Evolutionary conservation across 2,113 vertebrate genomes (phyloP).

Genomic region (Thunnus maccoyii): DNA sequence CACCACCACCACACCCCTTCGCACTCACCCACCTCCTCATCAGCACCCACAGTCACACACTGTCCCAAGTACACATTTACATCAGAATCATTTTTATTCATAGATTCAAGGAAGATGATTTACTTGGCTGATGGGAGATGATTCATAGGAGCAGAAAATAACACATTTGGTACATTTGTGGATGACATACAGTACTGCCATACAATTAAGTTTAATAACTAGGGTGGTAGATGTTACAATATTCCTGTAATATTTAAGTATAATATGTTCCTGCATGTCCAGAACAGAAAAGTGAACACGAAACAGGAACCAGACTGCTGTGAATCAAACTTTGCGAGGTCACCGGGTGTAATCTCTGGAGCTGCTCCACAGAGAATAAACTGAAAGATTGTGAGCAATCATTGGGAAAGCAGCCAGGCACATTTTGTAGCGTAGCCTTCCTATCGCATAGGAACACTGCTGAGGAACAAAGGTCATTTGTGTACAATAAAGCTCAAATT

Average conservation of each 20-base stretch:
- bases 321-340: conserved; percentile 30
- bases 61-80: conserved; percentile 13
- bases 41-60: conserved; percentile 33
- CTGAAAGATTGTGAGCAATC: conserved; percentile 41
- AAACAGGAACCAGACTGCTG: conserved; percentile 52
- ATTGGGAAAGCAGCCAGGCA: conserved; percentile 16
- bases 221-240: neutral
- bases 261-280: conserved; percentile 6
- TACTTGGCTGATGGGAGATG: neutral
- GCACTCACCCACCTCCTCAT: conserved; percentile 17
- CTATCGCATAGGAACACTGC: neutral
- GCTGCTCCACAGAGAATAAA: conserved; percentile 10
- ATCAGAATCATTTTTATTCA: conserved; percentile 23
- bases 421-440: conserved; percentile 31
- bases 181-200: neutral
- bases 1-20: neutral
- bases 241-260: neutral
- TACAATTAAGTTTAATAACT: neutral
- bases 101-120: neutral
- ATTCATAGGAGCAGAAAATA: neutral
- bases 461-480: conserved; percentile 16
- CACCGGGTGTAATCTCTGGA: conserved; percentile 53
- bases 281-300: conserved; percentile 14
- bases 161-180: neutral
- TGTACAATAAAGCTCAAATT: neutral